Base-by-base conservation (phyloP, 1,140 invertebrate genomes). In the Papilio aristodemus region DNA sequence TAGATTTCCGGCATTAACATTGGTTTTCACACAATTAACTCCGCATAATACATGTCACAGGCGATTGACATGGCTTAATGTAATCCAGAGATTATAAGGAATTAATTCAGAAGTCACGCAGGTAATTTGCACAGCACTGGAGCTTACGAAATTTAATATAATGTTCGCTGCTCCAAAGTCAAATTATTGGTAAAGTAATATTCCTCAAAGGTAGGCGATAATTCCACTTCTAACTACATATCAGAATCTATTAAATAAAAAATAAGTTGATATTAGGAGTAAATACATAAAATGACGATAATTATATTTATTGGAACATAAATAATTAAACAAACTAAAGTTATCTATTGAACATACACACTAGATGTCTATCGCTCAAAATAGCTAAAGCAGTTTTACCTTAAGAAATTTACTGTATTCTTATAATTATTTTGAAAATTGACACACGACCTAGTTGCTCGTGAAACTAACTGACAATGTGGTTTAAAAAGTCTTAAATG, bases 21-120 rank as follows among this genome's bases (percentile, higher is more conserved):
- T 54, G 46, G 10, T 54, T 54, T 54, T 54, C 46, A 54, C 17
- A 54, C 46, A 54, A 54, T 54, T 54, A 54, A 54, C 46, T 54
- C 46, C 46, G 11, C 46, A 25, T 54, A 54, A 54, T 54, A 54
- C 19, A 54, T 54, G 46, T 54, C 46, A 22, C 46, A 54, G 46
- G 0, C 46, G 46, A 54, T 54, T 54, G 46, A 54, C 46, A 11
- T 54, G 46, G 46, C 46, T 22, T 54, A 54, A 54, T 54, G 46
- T 54, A 54, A 54, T 54, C 46, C 19, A 54, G 19, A 54, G 46
- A 54, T 54, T 54, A 54, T 54, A 54, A 54, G 46, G 46, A 22
- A 54, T 54, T 54, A 54, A 54, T 54, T 54, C 22, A 19, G 46
- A 54, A 54, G 46, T 54, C 46, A 22, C 1, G 19, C 46, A 22